Conservation (phyloP, 2,113 vertebrate genomes). For the Oryzias woworae region DNA sequence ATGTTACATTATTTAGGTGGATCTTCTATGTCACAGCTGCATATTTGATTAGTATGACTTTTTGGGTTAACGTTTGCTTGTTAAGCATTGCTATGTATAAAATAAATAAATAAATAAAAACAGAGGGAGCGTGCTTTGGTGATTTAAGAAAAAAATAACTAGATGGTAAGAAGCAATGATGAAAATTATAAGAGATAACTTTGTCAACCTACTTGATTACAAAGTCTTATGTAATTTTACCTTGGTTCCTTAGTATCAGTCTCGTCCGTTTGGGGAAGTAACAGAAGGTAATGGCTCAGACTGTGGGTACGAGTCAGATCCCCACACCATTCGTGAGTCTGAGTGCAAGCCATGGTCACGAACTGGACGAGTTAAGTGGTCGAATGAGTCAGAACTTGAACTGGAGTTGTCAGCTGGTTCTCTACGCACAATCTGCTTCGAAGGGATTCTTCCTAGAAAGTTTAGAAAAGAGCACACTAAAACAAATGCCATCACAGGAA, state of each 20-base stretch:
- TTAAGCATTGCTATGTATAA: too few relatives aligned
- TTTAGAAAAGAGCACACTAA: neutral
- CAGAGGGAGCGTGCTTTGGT: too few relatives aligned
- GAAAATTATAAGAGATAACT: too few relatives aligned
- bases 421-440: constrained; percentile 91
- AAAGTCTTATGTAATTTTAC: constrained; percentile 62
- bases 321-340: constrained; percentile 92
- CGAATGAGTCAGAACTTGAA: constrained; percentile 88
- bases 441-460: constrained; percentile 88
- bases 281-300: constrained; percentile 81
- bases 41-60: too few relatives aligned
- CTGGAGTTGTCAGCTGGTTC: constrained; percentile 90
- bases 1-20: too few relatives aligned
- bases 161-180: too few relatives aligned
- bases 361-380: constrained; percentile 86
- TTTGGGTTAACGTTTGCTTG: too few relatives aligned
- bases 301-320: constrained; percentile 88
- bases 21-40: too few relatives aligned
- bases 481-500: neutral
- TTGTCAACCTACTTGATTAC: neutral
- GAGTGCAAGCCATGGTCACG: constrained; percentile 86
- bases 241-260: constrained; percentile 85
- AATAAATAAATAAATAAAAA: too few relatives aligned
- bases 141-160: too few relatives aligned
- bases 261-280: constrained; percentile 82